These are phyloP conservation scores for Ciconia stormi DNA, from an alignment of 2,113 vertebrate species.

Conservation along the genomic window DNA sequence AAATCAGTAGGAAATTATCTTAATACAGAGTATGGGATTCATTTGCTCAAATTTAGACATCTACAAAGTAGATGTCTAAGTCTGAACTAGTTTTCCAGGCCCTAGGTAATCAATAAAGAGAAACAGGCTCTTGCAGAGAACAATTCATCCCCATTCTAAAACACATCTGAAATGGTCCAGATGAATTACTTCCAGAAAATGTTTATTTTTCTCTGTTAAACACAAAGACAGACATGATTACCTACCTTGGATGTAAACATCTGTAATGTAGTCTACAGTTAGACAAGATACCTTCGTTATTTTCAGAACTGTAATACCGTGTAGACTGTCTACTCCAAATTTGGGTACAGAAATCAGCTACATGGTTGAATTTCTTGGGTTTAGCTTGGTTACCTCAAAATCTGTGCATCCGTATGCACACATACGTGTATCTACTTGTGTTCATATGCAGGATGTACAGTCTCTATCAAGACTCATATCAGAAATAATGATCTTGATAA, in stretches of 20 bases:
- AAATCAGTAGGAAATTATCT: conserved; percentile 36
- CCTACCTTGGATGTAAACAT: not conserved
- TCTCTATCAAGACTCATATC: not conserved
- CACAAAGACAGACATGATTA: not conserved
- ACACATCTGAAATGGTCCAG: not conserved
- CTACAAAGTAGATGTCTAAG: not conserved
- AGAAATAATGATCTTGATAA: not conserved
- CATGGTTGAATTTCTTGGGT: not conserved
- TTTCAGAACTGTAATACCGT: not conserved
- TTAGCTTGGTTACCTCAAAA: not conserved
- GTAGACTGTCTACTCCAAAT: not conserved
- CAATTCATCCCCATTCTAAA: not conserved
- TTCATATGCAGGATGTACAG: not conserved
- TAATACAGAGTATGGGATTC: conserved; percentile 2
- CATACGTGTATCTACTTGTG: not conserved
- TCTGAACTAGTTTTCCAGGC: conserved; percentile 8
- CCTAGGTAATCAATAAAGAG: conserved; percentile 27
- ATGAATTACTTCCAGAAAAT: not conserved
- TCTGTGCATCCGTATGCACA: not conserved
- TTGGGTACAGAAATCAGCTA: not conserved
- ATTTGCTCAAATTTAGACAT: conserved; percentile 35
- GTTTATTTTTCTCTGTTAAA: conserved; percentile 11
- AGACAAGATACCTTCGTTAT: not conserved
- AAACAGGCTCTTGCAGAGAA: not conserved
- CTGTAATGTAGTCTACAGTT: not conserved